phyloP scores from a whole-genome alignment of 2,888 invertebrate genomes.

The Neuroscelio doddi region DNA sequence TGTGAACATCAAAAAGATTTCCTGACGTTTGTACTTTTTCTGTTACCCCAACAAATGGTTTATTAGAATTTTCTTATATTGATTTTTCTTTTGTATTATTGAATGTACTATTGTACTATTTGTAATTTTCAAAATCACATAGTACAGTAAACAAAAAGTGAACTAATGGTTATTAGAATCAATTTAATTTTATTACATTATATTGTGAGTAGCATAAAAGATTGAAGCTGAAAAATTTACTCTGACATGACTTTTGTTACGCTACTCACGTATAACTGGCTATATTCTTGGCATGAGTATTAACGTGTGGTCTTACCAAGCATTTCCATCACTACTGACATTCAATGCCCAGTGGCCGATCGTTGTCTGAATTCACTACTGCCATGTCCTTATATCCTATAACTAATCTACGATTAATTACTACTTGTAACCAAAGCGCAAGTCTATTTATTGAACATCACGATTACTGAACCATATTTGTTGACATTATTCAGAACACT shows the following conservation, averaged over 20 bases:
- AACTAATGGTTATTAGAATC: no score
- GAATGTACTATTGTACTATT: no score
- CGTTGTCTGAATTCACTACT: not conserved
- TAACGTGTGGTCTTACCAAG: not conserved
- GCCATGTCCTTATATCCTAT: not conserved
- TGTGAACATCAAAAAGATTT: conserved; percentile 40
- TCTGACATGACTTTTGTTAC: not conserved
- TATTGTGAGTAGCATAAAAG: not conserved
- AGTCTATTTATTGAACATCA: not conserved
- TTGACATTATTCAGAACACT: no score
- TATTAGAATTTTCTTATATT: conserved; percentile 36
- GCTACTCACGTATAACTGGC: not conserved
- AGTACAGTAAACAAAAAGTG: no score
- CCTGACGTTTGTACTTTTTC: conserved; percentile 32
- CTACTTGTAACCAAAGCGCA: not conserved
- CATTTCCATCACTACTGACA: not conserved
- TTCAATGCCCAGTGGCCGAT: not conserved
- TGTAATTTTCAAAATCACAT: no score
- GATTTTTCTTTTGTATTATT: conserved; percentile 33
- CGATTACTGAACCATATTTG: not conserved
- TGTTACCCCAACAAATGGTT: conserved; percentile 26
- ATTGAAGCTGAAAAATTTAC: not conserved
- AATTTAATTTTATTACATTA: no score
- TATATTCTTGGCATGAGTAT: not conserved
- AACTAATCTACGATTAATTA: not conserved